Conservation (phyloP, 2,113 vertebrate species). For the Mobula hypostoma region DNA sequence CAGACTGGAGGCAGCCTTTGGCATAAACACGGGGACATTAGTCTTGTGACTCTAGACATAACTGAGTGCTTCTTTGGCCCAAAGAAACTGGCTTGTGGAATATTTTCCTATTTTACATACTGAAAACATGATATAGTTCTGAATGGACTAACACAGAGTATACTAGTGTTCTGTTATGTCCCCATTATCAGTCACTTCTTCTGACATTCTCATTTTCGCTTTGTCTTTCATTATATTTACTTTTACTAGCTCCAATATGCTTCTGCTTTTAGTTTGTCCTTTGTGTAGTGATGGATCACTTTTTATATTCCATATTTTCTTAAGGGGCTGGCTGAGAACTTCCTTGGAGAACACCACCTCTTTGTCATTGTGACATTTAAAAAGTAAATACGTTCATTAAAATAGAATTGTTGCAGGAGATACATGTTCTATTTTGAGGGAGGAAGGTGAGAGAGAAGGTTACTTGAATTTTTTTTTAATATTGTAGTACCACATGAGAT, state of each 20-base stretch:
- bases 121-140: not conserved
- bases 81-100: not conserved
- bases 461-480: not conserved
- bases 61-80: not conserved
- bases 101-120: not conserved
- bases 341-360: conserved; percentile 26
- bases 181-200: not conserved
- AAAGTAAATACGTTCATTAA: conserved; percentile 33
- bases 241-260: not conserved
- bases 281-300: conserved; percentile 16
- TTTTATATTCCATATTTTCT: conserved; percentile 19
- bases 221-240: not conserved
- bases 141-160: not conserved
- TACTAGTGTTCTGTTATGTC: not conserved
- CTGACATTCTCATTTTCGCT: not conserved
- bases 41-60: conserved; percentile 14
- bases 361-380: conserved; percentile 36
- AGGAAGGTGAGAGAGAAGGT: conserved; percentile 26
- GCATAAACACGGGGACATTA: conserved; percentile 6
- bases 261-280: conserved; percentile 26
- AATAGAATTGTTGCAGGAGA: conserved; percentile 22
- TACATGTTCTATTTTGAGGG: not conserved
- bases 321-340: conserved; percentile 9
- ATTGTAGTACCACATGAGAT: not conserved
- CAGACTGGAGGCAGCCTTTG: not conserved